A percentile compares a stretch with the other conserved stretches of the same genome.
These are phyloP conservation scores for Arctia plantaginis DNA, from an alignment of 2,888 invertebrate genomes.

Conservation along the genomic window DNA sequence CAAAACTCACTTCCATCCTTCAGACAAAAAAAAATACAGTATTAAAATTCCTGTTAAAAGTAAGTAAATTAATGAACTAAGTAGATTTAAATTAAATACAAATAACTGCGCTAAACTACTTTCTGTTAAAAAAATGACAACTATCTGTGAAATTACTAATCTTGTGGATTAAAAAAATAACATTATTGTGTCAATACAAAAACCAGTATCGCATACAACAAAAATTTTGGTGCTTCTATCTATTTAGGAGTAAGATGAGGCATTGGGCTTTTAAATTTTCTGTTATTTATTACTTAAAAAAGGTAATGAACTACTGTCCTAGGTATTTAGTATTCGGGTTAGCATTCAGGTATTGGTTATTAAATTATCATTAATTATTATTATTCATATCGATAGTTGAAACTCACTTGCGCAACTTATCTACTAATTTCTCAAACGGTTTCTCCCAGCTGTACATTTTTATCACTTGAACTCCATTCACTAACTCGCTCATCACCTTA, in stretches of 20 bases:
- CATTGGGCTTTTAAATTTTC: too few species aligned
- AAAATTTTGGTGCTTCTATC: background rate
- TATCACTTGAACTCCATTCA: conserved; percentile 92
- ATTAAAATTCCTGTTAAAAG: background rate
- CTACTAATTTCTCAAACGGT: conserved; percentile 90
- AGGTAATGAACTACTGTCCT: background rate
- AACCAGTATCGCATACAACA: background rate
- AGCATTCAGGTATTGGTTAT: background rate
- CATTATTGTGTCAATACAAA: background rate
- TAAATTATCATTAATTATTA: background rate
- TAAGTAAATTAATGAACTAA: background rate
- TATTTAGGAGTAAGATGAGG: background rate
- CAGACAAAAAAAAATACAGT: conserved; percentile 26
- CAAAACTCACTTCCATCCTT: conserved; percentile 90
- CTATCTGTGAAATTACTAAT: background rate
- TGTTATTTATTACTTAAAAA: background rate
- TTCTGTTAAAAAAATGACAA: background rate
- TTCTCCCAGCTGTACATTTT: conserved; percentile 96
- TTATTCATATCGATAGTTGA: background rate
- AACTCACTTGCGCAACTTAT: conserved; percentile 88
- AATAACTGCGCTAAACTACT: background rate
- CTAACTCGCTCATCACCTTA: conserved; percentile 92
- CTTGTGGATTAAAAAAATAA: background rate
- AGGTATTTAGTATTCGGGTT: background rate
- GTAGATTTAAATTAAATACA: background rate